These are phyloP conservation scores for Deilephila porcellus DNA, from an alignment of 2,888 invertebrate genomes.

Conservation along the genomic window DNA sequence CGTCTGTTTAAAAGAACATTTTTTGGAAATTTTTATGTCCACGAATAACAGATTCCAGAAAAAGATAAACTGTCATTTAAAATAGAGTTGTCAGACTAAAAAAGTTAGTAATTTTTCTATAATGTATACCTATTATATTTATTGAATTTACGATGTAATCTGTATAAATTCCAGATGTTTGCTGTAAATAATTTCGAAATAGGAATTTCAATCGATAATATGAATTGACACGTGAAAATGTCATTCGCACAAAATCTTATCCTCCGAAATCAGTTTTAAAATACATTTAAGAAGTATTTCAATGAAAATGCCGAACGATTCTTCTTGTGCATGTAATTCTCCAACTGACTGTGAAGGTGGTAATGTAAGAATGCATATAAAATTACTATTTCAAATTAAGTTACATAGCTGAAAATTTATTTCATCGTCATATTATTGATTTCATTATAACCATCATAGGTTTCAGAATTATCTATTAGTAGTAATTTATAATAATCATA, in stretches of 20 bases:
- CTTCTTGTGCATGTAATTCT: constrained; percentile 56
- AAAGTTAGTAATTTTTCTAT: too few species aligned
- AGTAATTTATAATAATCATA: too few species aligned
- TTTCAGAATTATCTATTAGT: too few species aligned
- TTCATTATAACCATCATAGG: too few species aligned
- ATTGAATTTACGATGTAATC: background rate
- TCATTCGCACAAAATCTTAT: constrained; percentile 7
- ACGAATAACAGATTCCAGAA: constrained; percentile 44
- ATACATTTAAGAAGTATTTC: background rate
- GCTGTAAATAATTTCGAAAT: background rate
- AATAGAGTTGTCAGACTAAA: background rate
- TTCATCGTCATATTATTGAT: too few species aligned
- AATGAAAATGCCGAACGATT: constrained; percentile 52
- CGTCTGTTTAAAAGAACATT: background rate
- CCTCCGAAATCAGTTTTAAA: background rate
- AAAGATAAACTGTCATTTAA: constrained; percentile 40
- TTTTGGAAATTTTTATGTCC: background rate
- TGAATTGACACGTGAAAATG: background rate
- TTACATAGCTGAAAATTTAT: too few species aligned
- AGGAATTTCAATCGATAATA: background rate
- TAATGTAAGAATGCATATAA: constrained; percentile 36
- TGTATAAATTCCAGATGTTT: background rate
- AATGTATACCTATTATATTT: too few species aligned
- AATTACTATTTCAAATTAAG: too few species aligned
- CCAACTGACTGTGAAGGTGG: constrained; percentile 53